Evolutionary conservation across 2,888 invertebrate genomes (phyloP).

Genomic region (Mycogona germanica): DNA sequence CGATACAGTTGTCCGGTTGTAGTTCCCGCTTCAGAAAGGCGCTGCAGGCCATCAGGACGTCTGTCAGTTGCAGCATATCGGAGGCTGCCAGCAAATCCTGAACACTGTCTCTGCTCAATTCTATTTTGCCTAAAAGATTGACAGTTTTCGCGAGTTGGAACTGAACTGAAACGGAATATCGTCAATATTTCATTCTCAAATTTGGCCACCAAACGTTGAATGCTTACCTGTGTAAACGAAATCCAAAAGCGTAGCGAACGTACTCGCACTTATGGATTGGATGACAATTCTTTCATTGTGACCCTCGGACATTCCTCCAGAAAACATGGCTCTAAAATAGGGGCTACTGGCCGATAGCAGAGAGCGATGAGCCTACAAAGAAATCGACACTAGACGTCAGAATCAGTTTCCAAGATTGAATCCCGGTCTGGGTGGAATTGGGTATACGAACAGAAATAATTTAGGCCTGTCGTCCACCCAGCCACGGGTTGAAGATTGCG

Average conservation of each 20-base stretch:
- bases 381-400: not conserved
- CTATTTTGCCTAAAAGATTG: constrained; percentile 3
- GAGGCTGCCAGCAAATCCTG: constrained; percentile 80
- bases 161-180: not conserved
- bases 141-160: not conserved
- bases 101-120: constrained; percentile 42
- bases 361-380: constrained; percentile 15
- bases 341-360: constrained; percentile 17
- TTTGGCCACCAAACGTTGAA: too few species aligned
- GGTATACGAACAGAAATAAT: too few species aligned
- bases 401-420: not conserved
- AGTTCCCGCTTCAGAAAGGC: constrained; percentile 72
- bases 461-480: too few species aligned
- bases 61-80: constrained; percentile 78
- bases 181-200: not conserved
- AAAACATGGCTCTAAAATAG: constrained; percentile 18
- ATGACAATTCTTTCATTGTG: constrained; percentile 3
- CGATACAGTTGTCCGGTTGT: constrained; percentile 75
- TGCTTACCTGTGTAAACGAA: constrained; percentile 17
- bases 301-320: constrained; percentile 13
- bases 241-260: constrained; percentile 10
- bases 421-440: not conserved
- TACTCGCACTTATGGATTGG: constrained; percentile 5
- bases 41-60: constrained; percentile 70
- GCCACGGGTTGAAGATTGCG: too few species aligned